Conservation (phyloP, 2,888 invertebrate species). For the Morpho helenor region DNA sequence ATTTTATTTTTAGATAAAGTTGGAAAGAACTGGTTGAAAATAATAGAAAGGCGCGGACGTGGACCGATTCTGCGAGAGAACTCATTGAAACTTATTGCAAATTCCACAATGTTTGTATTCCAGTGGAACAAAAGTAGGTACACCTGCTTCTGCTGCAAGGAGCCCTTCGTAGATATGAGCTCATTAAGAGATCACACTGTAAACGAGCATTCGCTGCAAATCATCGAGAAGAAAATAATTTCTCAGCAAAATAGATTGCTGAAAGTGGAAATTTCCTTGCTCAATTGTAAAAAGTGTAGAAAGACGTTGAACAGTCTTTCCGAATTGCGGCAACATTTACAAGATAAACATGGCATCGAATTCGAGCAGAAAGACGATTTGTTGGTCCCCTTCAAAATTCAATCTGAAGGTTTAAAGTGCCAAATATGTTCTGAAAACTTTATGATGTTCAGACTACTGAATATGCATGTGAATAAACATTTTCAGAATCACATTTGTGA, state of each 20-base stretch:
- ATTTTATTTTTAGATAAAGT: slow-evolving; percentile 15
- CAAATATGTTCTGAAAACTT: slow-evolving; percentile 55
- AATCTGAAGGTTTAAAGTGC: slow-evolving; percentile 41
- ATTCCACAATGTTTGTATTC: slow-evolving; percentile 59
- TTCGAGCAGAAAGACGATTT: slow-evolving; percentile 46
- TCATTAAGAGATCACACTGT: slow-evolving; percentile 46
- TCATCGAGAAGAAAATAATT: slow-evolving; percentile 58
- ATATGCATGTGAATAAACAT: slow-evolving; percentile 66
- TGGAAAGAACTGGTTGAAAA: slow-evolving; percentile 39
- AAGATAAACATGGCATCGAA: slow-evolving; percentile 36
- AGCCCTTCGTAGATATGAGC: slow-evolving; percentile 51
- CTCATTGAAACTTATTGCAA: slow-evolving; percentile 72
- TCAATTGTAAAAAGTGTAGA: slow-evolving; percentile 54
- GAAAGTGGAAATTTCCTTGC: slow-evolving; percentile 57
- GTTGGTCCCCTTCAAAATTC: slow-evolving; percentile 58
- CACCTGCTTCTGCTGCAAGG: slow-evolving; percentile 61
- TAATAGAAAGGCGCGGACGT: slow-evolving; percentile 46
- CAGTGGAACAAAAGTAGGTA: slow-evolving; percentile 66
- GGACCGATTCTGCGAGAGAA: slow-evolving; percentile 52
- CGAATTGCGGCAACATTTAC: slow-evolving; percentile 43
- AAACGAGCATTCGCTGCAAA: slow-evolving; percentile 40
- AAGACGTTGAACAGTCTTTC: slow-evolving; percentile 33
- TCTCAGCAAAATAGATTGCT: slow-evolving; percentile 54
- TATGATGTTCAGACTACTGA: slow-evolving; percentile 47
- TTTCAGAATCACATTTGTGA: slow-evolving; percentile 63